Percentiles rank a stretch among this genome's conserved stretches.
These are phyloP conservation scores for Accipiter cooperii DNA, from an alignment of 2,113 vertebrate genomes.

Conservation along the genomic window DNA sequence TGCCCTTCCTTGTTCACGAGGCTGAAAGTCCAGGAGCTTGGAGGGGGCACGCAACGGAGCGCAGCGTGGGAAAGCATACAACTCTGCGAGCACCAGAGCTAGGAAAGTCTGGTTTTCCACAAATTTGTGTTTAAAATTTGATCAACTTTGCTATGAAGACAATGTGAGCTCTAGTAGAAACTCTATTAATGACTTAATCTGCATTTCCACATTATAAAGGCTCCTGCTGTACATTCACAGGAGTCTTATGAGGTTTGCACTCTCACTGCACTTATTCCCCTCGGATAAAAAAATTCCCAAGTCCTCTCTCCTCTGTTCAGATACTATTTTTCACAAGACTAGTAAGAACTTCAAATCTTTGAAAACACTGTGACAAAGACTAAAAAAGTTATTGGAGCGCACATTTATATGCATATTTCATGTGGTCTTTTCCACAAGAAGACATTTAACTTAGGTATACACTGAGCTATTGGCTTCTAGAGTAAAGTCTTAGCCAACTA, in stretches of 20 bases:
- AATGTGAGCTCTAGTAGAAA: not conserved
- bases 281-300: not conserved
- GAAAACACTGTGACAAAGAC: not conserved
- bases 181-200: not conserved
- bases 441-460: not conserved
- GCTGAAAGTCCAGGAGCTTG: not conserved
- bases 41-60: accelerated
- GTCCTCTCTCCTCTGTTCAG: not conserved
- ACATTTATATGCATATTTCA: not conserved
- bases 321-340: not conserved
- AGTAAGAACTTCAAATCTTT: not conserved
- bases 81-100: not conserved
- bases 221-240: not conserved
- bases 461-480: not conserved
- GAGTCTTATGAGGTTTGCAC: not conserved
- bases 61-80: accelerated
- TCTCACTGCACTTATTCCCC: not conserved
- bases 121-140: not conserved
- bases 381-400: not conserved
- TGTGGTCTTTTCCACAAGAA: not conserved
- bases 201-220: not conserved
- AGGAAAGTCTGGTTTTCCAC: not conserved
- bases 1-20: not conserved
- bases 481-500: not conserved
- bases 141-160: not conserved